Evolutionary conservation across 2,113 vertebrate species (phyloP), one percentile per base, ranked within the genome.

Genomic region (Circaetus gallicus): DNA sequence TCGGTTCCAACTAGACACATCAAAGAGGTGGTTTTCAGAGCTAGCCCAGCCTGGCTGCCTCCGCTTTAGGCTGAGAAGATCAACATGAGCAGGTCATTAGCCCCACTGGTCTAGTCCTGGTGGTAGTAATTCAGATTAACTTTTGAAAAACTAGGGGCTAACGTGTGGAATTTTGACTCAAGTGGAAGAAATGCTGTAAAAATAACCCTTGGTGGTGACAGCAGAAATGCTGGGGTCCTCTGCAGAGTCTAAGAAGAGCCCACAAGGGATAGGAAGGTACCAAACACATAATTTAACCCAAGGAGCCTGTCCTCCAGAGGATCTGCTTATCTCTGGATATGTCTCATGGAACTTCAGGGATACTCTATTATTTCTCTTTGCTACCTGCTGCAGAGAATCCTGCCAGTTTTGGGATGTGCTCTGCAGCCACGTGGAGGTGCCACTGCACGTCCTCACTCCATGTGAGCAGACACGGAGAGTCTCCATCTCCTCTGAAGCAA

Each of bases 391-490:
- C 18, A 50, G 43, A 45, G 59, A 28, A 47, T 34, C 18, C 50
- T 70, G 70, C 10, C 61, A 40, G 43, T 15, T 72, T n/a, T 43
- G 63, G 42, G 38, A 67, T 1, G 2, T 31, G 32, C 22, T 14
- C 45, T 66, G 40, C 40, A 90, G 40, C 47, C 72, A 67, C 0
- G 1, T 32, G 61, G n/a, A 40, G 18, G 16, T 63, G 38, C 19
- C 59, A 50, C 24, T 72, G 59, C 26, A 63, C 6, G 4, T 69
- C 47, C 53, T 82, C 15, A 28, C 45, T 74, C 40, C 40, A 6
- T 31, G 14, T 26, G 21, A 26, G 52, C 17, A 19, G 59, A 14
- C 16, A 53, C 0, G 0, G 45, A 3, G 17, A 45, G 11, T 15
- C 20, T 32, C 47, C 45, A 34, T 11, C 32, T 69, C 25, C 70